A percentile compares a stretch with the other conserved stretches of the same genome.
Conservation (phyloP, 2,797 vertebrate genomes). For the Varecia variegata region DNA sequence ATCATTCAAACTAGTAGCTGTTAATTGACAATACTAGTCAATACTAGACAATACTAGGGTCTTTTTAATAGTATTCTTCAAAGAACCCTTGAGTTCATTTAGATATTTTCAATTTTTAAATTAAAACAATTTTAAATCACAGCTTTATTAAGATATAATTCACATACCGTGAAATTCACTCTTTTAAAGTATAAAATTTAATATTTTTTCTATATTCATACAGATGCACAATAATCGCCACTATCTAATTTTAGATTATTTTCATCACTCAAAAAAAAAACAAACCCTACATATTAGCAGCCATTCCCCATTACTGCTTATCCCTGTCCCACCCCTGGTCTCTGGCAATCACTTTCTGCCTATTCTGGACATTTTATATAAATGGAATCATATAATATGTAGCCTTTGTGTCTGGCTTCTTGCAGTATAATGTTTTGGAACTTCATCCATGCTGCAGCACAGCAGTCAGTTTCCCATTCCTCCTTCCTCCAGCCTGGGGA, state of each 20-base stretch:
- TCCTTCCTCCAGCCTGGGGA: too few relatives aligned
- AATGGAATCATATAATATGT: neutral
- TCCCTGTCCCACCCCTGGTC: fast-evolving
- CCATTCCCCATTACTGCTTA: neutral
- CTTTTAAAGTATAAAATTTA: neutral
- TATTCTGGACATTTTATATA: neutral
- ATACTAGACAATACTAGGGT: neutral
- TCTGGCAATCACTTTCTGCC: neutral
- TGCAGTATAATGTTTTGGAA: neutral
- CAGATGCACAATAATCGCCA: neutral
- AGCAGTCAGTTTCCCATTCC: neutral
- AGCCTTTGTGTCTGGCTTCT: neutral
- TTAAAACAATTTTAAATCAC: neutral
- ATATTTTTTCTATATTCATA: neutral
- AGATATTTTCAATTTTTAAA: neutral
- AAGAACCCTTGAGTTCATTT: neutral
- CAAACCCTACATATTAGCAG: too few relatives aligned
- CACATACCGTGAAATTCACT: neutral
- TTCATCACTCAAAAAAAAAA: neutral
- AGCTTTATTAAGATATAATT: neutral
- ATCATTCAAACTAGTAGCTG: neutral
- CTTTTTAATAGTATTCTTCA: neutral
- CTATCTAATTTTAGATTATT: neutral
- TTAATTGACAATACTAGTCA: neutral
- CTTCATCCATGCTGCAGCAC: neutral